phyloP scores from a whole-genome alignment of 2,797 vertebrate genomes.

The Percopsis omiscomaycus region DNA sequence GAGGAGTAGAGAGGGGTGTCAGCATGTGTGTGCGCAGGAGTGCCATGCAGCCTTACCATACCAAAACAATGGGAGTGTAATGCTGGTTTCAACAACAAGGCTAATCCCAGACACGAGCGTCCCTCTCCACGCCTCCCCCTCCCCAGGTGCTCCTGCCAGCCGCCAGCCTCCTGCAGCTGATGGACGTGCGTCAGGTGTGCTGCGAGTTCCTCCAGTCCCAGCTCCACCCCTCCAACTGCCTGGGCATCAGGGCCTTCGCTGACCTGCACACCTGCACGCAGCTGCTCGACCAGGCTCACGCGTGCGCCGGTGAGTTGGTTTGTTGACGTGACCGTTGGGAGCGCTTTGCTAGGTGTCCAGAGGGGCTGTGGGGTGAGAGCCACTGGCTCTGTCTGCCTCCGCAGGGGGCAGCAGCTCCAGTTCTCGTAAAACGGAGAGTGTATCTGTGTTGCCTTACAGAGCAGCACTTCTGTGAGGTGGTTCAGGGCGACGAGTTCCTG shows the following conservation, averaged over 20 bases:
- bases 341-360: no score
- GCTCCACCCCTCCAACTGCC: constrained; percentile 96
- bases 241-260: constrained; percentile 95
- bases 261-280: constrained; percentile 94
- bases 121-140: no score
- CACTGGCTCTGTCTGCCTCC: no score
- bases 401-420: no score
- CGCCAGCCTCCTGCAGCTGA: constrained; percentile 91
- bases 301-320: constrained; percentile 82
- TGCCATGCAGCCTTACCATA: no score
- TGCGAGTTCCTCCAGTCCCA: constrained; percentile 96
- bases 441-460: constrained; percentile 76
- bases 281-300: constrained; percentile 92
- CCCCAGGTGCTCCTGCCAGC: constrained; percentile 91
- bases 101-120: no score
- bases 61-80: no score
- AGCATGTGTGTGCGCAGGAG: no score
- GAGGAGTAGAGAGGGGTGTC: no score
- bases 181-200: constrained; percentile 94
- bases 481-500: constrained; percentile 95
- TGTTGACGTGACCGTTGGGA: neutral
- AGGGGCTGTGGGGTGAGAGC: no score
- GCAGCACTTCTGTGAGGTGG: constrained; percentile 95
- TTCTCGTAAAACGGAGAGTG: neutral
- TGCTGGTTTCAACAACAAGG: no score